Conservation (phyloP, 2,797 vertebrate genomes). For the Hemitrygon akajei region DNA sequence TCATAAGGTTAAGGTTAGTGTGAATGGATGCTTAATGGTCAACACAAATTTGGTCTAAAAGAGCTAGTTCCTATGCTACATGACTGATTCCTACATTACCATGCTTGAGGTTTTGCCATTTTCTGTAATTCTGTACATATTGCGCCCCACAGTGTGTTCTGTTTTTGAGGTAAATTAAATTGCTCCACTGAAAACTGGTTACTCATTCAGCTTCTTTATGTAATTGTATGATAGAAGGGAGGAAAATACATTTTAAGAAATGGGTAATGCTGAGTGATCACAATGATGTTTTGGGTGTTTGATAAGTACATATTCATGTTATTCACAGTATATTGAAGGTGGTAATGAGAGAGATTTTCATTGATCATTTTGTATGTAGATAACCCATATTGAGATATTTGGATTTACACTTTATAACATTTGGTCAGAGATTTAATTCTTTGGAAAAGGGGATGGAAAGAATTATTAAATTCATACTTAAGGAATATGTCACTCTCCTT, state of each 20-base stretch:
- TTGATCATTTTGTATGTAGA: neutral
- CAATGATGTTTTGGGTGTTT: neutral
- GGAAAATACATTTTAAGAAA: slow-evolving; percentile 37
- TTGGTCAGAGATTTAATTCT: neutral
- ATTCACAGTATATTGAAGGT: neutral
- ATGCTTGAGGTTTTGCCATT: neutral
- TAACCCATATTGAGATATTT: neutral
- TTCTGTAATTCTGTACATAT: too few relatives aligned
- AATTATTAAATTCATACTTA: neutral
- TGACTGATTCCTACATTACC: too few relatives aligned
- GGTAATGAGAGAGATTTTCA: neutral
- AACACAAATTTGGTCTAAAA: too few relatives aligned
- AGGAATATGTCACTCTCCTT: neutral
- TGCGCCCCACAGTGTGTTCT: too few relatives aligned
- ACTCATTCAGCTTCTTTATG: neutral
- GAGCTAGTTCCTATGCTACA: too few relatives aligned
- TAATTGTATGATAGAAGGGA: neutral
- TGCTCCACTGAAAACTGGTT: neutral
- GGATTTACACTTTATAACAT: neutral
- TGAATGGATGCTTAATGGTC: too few relatives aligned
- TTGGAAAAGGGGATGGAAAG: neutral
- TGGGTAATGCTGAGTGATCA: slow-evolving; percentile 24
- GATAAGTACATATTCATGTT: neutral
- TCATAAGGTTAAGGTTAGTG: too few relatives aligned
- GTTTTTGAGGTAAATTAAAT: neutral